Evolutionary conservation across 2,113 vertebrate genomes (phyloP).

Genomic region (Pelmatolapia mariae): DNA sequence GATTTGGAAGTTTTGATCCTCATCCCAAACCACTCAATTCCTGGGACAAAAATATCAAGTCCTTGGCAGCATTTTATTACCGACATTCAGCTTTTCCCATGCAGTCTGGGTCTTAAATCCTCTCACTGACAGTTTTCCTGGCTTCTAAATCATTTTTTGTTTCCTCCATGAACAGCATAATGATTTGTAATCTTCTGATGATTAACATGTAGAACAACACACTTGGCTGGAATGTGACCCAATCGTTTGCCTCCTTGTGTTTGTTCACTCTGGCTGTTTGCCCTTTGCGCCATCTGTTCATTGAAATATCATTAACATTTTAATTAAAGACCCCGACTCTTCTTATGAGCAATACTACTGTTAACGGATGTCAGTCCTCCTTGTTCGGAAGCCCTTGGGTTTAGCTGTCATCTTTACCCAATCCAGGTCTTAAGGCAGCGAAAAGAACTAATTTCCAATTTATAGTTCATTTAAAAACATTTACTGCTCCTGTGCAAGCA

Average conservation of each 20-base stretch:
- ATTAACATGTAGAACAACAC: conserved; percentile 20
- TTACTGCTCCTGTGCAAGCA: not conserved
- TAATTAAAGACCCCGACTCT: not conserved
- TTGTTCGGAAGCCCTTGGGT: not conserved
- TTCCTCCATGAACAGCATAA: not conserved
- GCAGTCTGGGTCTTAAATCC: not conserved
- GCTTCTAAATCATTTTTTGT: not conserved
- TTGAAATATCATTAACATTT: conserved; percentile 8
- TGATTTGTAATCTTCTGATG: not conserved
- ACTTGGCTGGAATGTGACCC: not conserved
- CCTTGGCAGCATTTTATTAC: not conserved
- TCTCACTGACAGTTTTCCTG: not conserved
- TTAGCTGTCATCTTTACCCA: not conserved
- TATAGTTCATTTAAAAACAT: not conserved
- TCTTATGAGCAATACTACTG: not conserved
- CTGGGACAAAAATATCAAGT: not conserved
- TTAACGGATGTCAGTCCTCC: not conserved
- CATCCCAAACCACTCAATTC: not conserved
- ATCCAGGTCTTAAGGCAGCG: not conserved
- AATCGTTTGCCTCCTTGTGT: not conserved
- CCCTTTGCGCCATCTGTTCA: conserved; percentile 41
- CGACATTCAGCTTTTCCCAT: not conserved
- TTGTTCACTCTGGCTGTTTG: not conserved
- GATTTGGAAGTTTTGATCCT: not conserved
- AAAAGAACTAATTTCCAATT: not conserved